phyloP scores from a whole-genome alignment of 2,113 vertebrate species.

The Apus apus region DNA sequence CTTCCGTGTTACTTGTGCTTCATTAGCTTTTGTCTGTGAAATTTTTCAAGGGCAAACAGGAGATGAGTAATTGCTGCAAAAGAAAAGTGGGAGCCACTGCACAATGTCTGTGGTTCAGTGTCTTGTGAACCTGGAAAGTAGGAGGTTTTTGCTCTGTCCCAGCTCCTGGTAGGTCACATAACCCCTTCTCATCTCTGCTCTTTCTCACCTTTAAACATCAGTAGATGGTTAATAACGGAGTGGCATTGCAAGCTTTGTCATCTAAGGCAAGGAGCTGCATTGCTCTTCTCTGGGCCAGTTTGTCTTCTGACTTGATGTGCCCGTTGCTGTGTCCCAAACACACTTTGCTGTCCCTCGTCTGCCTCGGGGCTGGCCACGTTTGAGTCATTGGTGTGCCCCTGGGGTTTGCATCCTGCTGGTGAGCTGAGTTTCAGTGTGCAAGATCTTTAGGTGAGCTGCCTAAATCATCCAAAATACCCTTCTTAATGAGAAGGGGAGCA shows the following conservation, averaged over 20 bases:
- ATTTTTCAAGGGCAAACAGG: background rate
- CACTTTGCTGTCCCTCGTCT: background rate
- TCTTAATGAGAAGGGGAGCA: background rate
- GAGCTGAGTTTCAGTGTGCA: background rate
- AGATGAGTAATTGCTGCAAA: accelerated
- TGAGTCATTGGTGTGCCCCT: background rate
- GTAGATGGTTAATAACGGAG: accelerated
- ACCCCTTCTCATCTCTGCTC: background rate
- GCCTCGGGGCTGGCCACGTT: accelerated
- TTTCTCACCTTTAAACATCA: background rate
- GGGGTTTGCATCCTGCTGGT: background rate
- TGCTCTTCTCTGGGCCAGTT: background rate
- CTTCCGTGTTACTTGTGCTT: background rate
- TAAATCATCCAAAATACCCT: background rate
- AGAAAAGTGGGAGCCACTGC: background rate
- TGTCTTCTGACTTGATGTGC: background rate
- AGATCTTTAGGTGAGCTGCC: background rate
- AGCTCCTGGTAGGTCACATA: background rate
- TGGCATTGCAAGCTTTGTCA: accelerated
- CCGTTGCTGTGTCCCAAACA: accelerated
- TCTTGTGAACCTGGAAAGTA: background rate
- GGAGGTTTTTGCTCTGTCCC: background rate
- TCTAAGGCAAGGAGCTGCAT: background rate
- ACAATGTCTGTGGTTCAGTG: accelerated
- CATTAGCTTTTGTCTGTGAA: background rate